A percentile compares a stretch with the other conserved stretches of the same genome.
Conservation (phyloP, 2,113 vertebrate genomes). For the Periophthalmus modestus region DNA sequence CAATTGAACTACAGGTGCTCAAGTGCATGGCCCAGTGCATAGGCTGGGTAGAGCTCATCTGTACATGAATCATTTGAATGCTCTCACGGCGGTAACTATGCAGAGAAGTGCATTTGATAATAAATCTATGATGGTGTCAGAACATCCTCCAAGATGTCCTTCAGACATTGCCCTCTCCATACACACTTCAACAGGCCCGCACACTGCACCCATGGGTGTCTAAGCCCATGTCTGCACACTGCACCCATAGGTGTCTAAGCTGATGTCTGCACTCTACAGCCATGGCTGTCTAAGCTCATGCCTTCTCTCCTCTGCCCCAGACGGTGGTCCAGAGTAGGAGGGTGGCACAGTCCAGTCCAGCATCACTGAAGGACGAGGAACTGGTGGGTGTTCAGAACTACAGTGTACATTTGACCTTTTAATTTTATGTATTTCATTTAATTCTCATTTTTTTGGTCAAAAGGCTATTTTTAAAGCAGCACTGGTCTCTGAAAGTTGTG, state of each 20-base stretch:
- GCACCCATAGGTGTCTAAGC: no score
- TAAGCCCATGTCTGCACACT: not conserved
- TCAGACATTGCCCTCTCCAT: not conserved
- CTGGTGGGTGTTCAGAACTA: constrained; percentile 80
- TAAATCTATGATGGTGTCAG: not conserved
- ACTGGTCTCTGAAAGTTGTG: no score
- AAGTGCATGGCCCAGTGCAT: no score
- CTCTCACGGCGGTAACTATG: not conserved
- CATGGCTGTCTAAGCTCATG: no score
- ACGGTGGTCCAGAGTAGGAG: constrained; percentile 95
- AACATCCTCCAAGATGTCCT: not conserved
- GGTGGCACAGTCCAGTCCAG: constrained; percentile 87
- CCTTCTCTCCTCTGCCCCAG: constrained; percentile 66
- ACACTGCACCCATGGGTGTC: not conserved
- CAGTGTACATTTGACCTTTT: no score
- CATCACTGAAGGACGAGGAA: constrained; percentile 95
- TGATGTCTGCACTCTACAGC: not conserved
- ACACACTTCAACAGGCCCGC: not conserved
- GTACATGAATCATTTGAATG: not conserved
- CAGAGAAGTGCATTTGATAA: not conserved
- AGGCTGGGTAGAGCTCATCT: no score
- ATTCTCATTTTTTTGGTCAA: no score
- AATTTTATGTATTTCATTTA: no score
- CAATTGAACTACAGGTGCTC: no score
- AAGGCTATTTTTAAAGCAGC: no score